A percentile compares a stretch with the other conserved stretches of the same genome.
phyloP scores from a whole-genome alignment of 2,113 vertebrate species.

The Campylorhamphus procurvoides region DNA sequence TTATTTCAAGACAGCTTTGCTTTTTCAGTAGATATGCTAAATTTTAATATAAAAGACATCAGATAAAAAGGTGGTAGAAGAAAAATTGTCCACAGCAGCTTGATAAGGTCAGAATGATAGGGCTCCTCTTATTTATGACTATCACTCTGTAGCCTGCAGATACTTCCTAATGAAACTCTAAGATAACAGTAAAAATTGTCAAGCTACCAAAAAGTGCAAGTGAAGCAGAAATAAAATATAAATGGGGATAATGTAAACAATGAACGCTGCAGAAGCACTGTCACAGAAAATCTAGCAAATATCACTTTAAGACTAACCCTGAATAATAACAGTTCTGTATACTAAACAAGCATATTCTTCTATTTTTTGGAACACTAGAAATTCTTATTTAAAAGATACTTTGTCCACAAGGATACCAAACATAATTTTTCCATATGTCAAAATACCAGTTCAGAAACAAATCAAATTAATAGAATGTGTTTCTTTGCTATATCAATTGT shows the following conservation, averaged over 20 bases:
- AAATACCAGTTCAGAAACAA: not conserved
- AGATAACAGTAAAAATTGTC: slow-evolving; percentile 38
- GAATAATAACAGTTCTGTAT: not conserved
- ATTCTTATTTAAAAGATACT: not conserved
- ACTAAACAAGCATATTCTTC: not conserved
- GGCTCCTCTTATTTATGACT: slow-evolving; percentile 45
- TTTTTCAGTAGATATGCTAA: not conserved
- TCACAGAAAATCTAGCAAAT: not conserved
- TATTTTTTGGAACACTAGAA: not conserved
- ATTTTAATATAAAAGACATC: slow-evolving; percentile 10
- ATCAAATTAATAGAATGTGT: not conserved
- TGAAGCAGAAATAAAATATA: slow-evolving; percentile 32
- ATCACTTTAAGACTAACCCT: not conserved
- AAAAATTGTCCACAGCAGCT: not conserved
- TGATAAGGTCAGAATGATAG: slow-evolving; percentile 36
- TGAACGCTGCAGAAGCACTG: not conserved
- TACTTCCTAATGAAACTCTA: slow-evolving; percentile 52
- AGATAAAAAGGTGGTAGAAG: slow-evolving; percentile 8
- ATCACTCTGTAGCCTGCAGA: slow-evolving; percentile 27
- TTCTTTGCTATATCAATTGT: not conserved
- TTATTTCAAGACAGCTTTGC: not conserved
- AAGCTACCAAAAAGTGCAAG: slow-evolving; percentile 35
- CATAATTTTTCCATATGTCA: not conserved
- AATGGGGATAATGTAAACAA: not conserved
- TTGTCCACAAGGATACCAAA: not conserved